These are phyloP conservation scores for Danio jaintianensis DNA, from an alignment of 2,797 vertebrate species.

Conservation along the genomic window DNA sequence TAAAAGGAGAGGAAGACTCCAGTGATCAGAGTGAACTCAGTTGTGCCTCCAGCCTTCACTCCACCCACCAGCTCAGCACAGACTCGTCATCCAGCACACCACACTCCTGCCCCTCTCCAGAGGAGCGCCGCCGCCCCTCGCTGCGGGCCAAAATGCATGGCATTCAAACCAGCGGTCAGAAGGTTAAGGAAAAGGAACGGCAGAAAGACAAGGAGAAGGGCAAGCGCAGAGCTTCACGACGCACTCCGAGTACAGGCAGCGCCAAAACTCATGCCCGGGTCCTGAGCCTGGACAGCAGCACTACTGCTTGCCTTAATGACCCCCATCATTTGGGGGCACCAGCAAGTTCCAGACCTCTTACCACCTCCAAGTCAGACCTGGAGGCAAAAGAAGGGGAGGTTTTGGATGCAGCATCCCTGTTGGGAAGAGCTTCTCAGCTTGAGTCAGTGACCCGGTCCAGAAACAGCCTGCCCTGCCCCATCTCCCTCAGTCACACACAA, in stretches of 20 bases:
- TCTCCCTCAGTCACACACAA: conserved; percentile 88
- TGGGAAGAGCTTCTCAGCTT: conserved; percentile 96
- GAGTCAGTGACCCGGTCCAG: conserved; percentile 98
- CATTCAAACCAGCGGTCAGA: conserved; percentile 71
- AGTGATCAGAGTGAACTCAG: conserved; percentile 98
- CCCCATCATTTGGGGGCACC: conserved; percentile 88
- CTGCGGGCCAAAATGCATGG: conserved; percentile 81
- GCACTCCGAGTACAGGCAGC: conserved; percentile 88
- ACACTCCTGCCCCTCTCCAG: conserved; percentile 90
- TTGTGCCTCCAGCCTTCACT: conserved; percentile 93
- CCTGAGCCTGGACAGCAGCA: conserved; percentile 95
- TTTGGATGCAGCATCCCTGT: conserved; percentile 92
- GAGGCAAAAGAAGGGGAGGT: conserved; percentile 99
- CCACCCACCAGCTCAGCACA: conserved; percentile 90
- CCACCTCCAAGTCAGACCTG: conserved; percentile 98
- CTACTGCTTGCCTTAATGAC: conserved; percentile 92
- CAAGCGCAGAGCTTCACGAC: conserved; percentile 86
- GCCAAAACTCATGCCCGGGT: conserved; percentile 94
- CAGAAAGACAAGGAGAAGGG: conserved; percentile 70
- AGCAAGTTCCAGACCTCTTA: conserved; percentile 88
- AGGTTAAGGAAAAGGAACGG: conserved; percentile 61
- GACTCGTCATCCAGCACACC: conserved; percentile 95
- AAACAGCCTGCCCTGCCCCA: conserved; percentile 96
- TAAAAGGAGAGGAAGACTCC: conserved; percentile 89
- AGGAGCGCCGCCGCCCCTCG: conserved; percentile 84